Conservation (phyloP, 2,888 invertebrate genomes). For the Coenonympha arcania region DNA sequence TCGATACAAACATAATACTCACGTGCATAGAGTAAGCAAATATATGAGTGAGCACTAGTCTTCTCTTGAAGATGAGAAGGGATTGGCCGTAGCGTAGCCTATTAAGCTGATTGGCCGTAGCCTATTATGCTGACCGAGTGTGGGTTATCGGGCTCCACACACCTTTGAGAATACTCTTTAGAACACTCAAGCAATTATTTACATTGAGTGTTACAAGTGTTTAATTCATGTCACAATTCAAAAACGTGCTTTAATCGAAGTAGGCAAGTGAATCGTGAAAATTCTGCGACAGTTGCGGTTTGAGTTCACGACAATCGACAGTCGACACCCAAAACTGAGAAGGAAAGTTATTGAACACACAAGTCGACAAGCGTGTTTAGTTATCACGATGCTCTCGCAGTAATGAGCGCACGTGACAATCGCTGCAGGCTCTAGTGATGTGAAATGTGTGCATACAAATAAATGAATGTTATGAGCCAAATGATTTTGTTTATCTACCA, state of each 20-base stretch:
- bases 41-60: no score
- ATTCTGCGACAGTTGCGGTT: slow-evolving; percentile 1
- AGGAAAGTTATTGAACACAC: slow-evolving; percentile 12
- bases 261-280: background rate
- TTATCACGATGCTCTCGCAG: slow-evolving; percentile 19
- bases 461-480: background rate
- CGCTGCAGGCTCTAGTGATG: background rate
- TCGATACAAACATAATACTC: no score
- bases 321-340: slow-evolving; percentile 7
- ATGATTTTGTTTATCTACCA: background rate
- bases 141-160: no score
- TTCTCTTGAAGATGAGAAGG: no score
- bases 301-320: background rate
- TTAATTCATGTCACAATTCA: no score
- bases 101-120: no score
- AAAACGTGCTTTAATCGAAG: background rate
- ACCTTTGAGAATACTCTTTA: no score
- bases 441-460: background rate
- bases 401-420: slow-evolving; percentile 29
- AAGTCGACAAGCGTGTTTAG: slow-evolving; percentile 16
- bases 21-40: no score
- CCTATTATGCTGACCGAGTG: no score
- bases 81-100: no score
- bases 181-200: no score
- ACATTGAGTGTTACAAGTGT: no score